phyloP scores from a whole-genome alignment of 2,797 vertebrate genomes.

The Microctenopoma stevenorrisi region DNA sequence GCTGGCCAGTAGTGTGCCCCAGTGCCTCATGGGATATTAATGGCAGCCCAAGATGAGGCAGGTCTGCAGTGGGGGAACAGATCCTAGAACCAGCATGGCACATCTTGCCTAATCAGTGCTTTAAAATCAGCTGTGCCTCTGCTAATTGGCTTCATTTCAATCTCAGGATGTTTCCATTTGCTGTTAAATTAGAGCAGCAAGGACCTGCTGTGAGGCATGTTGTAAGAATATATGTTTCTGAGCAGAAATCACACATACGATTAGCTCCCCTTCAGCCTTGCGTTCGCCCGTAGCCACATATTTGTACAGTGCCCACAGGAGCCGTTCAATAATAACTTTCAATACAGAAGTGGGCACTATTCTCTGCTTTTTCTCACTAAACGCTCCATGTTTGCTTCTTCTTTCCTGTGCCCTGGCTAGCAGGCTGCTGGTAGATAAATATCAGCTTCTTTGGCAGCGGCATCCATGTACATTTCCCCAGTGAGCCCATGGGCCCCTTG shows the following conservation, averaged over 20 bases:
- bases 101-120: constrained; percentile 83
- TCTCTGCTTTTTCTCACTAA: constrained; percentile 30
- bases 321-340: constrained; percentile 35
- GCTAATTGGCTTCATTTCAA: constrained; percentile 89
- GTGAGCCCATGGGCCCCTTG: constrained; percentile 87
- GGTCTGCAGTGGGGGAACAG: constrained; percentile 82
- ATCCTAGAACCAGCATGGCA: constrained; percentile 84
- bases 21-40: constrained; percentile 83
- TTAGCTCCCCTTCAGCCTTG: constrained; percentile 9
- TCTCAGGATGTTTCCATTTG: constrained; percentile 85
- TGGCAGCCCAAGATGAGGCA: constrained; percentile 80
- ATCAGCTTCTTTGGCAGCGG: constrained; percentile 87
- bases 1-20: constrained; percentile 80
- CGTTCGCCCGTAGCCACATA: constrained; percentile 21
- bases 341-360: constrained; percentile 12
- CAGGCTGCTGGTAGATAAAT: constrained; percentile 72
- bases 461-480: constrained; percentile 88
- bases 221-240: constrained; percentile 50
- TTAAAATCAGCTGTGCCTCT: constrained; percentile 85
- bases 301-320: constrained; percentile 16
- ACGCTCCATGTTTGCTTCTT: constrained; percentile 30
- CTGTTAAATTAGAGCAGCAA: constrained; percentile 86
- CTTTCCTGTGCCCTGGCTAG: constrained; percentile 40
- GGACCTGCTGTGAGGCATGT: constrained; percentile 76
- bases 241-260: constrained; percentile 36